A percentile compares a stretch with the other conserved stretches of the same genome.
Evolutionary conservation across 2,888 invertebrate genomes (phyloP).

Genomic region (Opisthograptis luteolata): DNA sequence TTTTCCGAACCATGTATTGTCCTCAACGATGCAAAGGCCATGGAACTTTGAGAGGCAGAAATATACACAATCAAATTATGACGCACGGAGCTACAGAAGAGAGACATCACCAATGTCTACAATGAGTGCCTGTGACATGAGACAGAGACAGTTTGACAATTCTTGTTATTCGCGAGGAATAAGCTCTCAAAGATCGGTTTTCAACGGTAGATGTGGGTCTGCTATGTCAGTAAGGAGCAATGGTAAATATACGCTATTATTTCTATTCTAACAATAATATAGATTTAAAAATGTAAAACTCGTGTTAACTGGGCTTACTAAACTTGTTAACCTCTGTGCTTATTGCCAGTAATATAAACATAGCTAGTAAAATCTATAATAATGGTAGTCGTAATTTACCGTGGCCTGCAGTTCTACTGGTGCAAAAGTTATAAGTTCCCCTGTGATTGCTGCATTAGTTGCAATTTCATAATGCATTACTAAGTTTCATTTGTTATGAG

Average conservation of each 20-base stretch:
- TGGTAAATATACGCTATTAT: conserved; percentile 43
- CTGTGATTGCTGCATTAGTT: no score
- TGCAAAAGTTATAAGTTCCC: no score
- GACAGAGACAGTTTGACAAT: conserved; percentile 47
- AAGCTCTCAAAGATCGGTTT: conserved; percentile 53
- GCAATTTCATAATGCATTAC: no score
- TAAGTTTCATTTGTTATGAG: no score
- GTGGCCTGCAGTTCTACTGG: no score
- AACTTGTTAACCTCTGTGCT: no score
- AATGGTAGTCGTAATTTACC: no score
- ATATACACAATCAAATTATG: conserved; percentile 47
- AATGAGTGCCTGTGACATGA: conserved; percentile 50
- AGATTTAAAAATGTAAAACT: no score
- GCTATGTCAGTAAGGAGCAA: conserved; percentile 65
- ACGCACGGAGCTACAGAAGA: conserved; percentile 56
- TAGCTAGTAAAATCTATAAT: no score
- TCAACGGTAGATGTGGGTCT: conserved; percentile 61
- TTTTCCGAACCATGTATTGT: conserved; percentile 50
- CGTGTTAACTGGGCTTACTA: no score
- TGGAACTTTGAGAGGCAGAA: conserved; percentile 48
- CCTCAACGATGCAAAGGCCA: conserved; percentile 55
- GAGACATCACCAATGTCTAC: conserved; percentile 62
- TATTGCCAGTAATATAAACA: no score
- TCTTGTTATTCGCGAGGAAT: conserved; percentile 45
- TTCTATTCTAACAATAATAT: neutral